Base-by-base conservation (phyloP, 2,888 invertebrate genomes). In the Sinotaia quadrata region DNA sequence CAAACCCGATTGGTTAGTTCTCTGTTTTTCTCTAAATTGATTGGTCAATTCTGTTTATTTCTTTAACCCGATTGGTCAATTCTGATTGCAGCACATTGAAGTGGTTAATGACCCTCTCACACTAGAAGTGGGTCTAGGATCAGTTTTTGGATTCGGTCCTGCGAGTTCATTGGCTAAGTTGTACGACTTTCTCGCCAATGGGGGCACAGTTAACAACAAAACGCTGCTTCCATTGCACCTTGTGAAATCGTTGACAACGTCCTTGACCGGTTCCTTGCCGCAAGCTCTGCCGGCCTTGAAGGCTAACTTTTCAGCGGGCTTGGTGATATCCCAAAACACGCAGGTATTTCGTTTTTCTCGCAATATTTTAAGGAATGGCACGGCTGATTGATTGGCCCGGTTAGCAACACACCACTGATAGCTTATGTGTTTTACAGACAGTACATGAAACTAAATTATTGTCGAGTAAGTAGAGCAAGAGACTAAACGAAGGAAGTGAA, bases 101-200 rank as follows among this genome's bases (percentile, higher is more conserved):
- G 31, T 58, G 0, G 21, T 76, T 18, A 85, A 85, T 57, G 81
- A 85, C 62, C 83, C 82, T 24, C 78, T 79, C 10, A 56, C 80
- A 31, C 71, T 81, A 21, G 74, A 76, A 21, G 75, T 82, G 33
- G 82, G 85, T 0, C 69, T 81, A 31, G 80, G 85, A 8, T 82
- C 85, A 1, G 81, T 78, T 4, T 79, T 80, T 36, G 87, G 83
- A 5, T 78, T 81, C 36, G 82, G 80, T 1, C 81, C 85, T n/a
- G 87, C 86, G 0, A 61, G 79, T 5, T 76, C 79, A 5, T 52
- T 87, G 61, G 87, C 85, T 4, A 82, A 83, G 67, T 69, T 86
- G n/a, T 83, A 80, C 70, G 83, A 83, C 29, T 80, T 83, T 44
- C 66, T 87, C 18, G 79, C 84, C 52, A 82, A 82, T 54, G 81